Base-by-base conservation (phyloP, 1,140 invertebrate species). In the Oreohelix idahoensis region DNA sequence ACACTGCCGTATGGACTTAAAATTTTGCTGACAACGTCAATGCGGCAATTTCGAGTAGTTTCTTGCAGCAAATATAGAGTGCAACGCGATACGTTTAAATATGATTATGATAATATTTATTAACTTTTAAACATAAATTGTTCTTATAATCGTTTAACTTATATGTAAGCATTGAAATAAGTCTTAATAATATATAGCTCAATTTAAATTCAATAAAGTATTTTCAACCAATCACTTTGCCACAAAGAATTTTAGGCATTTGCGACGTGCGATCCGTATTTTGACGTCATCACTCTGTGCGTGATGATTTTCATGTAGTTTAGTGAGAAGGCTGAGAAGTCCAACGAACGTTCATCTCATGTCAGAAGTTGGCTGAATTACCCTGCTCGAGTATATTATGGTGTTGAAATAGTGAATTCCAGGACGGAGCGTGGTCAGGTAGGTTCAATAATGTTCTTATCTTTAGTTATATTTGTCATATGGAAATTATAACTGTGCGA, bases 301-400 rank as follows among this genome's bases (percentile, higher is more conserved):
- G 71, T 74, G 71, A 74, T 74, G 71, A 74, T 74, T 74, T n/a
- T 74, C 71, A 74, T 74, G 71, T 74, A 10, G 26, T n/a, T 29
- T 70, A 45, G 42, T 45, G n/a, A n/a, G n/a, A n/a, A n/a, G n/a
- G 15, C 15, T 70, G 69, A 23, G 69, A 70, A 66, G 26, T 11
- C 36, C 69, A 36, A 36, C 69, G 29, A 58, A 11, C 51, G 4
- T 26, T 11, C 20, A 26, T 58, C 23, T 58, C 17, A 58, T 26
- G 51, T 58, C 17, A n/a, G 51, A 4, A 45, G 42, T 45, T 45
- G 5, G 26, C n/a, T 58, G 20, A 10, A 58, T 58, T 58, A 58
- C 23, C 51, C 1, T 23, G 23, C 15, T 26, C 4, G 51, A 11
- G 51, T 58, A 4, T 58, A 17, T 58, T 70, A 70, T n/a, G 69